Base-by-base conservation (phyloP, 2,113 vertebrate genomes). In the Cinclus mexicanus region DNA sequence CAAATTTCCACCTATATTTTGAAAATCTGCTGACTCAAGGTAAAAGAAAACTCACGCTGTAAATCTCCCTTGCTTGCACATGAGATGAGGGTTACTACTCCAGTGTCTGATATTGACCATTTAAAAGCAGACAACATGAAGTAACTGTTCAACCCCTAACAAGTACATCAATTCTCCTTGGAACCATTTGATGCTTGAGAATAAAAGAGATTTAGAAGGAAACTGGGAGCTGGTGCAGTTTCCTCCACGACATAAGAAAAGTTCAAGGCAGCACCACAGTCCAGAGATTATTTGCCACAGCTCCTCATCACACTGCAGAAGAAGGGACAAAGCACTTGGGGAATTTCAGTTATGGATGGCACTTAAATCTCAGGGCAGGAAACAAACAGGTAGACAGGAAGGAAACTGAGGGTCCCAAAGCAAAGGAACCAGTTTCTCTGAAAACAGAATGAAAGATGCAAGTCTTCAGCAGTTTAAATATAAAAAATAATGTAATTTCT, bases 381-480 rank as follows among this genome's bases (percentile, higher is more conserved):
- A 88, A 50, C 31, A 84, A 89, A 89, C 12, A 87, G 52, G 57
- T 47, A 44, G 49, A 69, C 17, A 69, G 41, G 46, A 87, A 79
- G 31, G 42, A 87, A 92, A 91, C 4, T 31, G 39, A 67, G 19
- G 3, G 28, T 78, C 52, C 24, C 47, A 77, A 71, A 75, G 42
- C 14, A 70, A 86, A n/a, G 42, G 9, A 90, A 92, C 14, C 16
- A 53, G 21, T 46, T 79, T 71, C 78, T 39, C 31, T 76, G 61
- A 53, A 74, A 85, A 49, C 6, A 71, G 9, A 63, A 29, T 8
- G n/a, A 15, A 25, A 75, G 31, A 67, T 12, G 8, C 0, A 0
- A 52, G 16, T 53, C 26, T 71, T 71, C 9, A 91, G 10, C 21
- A 68, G 29, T 41, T 93, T 82, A 89, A 83, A 39, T 24, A 70